phyloP scores from a whole-genome alignment of 2,888 invertebrate species.

The Octodonta nipae region DNA sequence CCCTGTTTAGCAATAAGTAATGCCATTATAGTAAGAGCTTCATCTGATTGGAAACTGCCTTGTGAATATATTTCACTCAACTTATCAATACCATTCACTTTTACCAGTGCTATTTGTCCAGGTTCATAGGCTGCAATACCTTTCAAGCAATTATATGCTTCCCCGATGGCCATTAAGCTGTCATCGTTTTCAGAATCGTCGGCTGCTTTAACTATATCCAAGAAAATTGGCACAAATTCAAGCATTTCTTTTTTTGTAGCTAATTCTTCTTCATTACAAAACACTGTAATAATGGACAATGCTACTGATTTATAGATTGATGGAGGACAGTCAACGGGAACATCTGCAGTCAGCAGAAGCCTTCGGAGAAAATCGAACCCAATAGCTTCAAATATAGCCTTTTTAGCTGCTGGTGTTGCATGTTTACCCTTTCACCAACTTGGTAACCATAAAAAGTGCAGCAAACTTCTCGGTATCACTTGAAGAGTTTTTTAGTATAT shows the following conservation, averaged over 20 bases:
- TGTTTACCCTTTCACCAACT: constrained; percentile 74
- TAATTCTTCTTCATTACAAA: constrained; percentile 68
- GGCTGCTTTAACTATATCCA: constrained; percentile 71
- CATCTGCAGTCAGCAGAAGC: constrained; percentile 58
- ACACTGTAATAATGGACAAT: constrained; percentile 71
- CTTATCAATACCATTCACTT: constrained; percentile 63
- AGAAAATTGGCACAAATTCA: constrained; percentile 65
- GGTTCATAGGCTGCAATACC: constrained; percentile 65
- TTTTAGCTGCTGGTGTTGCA: constrained; percentile 56
- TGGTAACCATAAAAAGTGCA: constrained; percentile 82
- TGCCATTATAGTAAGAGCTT: constrained; percentile 68
- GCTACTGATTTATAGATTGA: constrained; percentile 85
- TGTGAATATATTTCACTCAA: constrained; percentile 78
- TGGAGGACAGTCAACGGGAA: constrained; percentile 78
- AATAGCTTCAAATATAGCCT: constrained; percentile 74
- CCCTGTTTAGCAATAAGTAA: constrained; percentile 57
- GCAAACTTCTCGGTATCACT: constrained; percentile 87
- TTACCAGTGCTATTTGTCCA: constrained; percentile 66
- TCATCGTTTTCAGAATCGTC: constrained; percentile 78
- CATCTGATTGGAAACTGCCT: constrained; percentile 80
- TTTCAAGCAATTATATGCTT: constrained; percentile 72
- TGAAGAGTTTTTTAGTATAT: constrained; percentile 62
- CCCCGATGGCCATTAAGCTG: constrained; percentile 73
- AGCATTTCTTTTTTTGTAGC: constrained; percentile 74
- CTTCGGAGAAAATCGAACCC: constrained; percentile 77